These are phyloP conservation scores for Megaceryle maxima DNA, from an alignment of 2,113 vertebrate genomes.

Conservation along the genomic window DNA sequence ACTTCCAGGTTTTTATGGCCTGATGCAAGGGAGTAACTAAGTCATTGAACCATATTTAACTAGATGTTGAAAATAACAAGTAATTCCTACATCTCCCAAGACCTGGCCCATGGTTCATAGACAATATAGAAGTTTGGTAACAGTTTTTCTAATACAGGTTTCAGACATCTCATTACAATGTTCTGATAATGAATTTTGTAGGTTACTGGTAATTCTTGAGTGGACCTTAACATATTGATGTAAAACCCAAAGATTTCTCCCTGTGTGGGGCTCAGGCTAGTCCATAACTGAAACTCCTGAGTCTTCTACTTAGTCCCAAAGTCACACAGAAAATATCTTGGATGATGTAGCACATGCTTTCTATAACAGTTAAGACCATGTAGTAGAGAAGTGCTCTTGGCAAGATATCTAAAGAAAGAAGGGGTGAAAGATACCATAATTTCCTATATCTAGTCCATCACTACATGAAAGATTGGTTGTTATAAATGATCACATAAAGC, in stretches of 20 bases:
- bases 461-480: background rate
- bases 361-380: background rate
- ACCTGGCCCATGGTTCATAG: background rate
- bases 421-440: background rate
- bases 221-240: background rate
- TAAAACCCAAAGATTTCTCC: background rate
- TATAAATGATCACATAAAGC: background rate
- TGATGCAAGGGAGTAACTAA: background rate
- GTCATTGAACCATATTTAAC: background rate
- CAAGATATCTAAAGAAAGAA: background rate
- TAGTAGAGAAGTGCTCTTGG: background rate
- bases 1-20: background rate
- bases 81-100: background rate
- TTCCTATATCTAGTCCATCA: background rate
- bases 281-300: background rate
- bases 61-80: background rate
- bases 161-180: background rate
- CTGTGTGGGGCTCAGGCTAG: background rate
- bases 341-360: background rate
- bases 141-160: background rate
- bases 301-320: background rate
- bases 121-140: background rate
- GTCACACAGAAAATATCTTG: background rate
- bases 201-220: background rate
- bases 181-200: background rate